A percentile compares a stretch with the other conserved stretches of the same genome.
Conservation (phyloP, 2,113 vertebrate genomes). For the Pyrgilauda ruficollis region DNA sequence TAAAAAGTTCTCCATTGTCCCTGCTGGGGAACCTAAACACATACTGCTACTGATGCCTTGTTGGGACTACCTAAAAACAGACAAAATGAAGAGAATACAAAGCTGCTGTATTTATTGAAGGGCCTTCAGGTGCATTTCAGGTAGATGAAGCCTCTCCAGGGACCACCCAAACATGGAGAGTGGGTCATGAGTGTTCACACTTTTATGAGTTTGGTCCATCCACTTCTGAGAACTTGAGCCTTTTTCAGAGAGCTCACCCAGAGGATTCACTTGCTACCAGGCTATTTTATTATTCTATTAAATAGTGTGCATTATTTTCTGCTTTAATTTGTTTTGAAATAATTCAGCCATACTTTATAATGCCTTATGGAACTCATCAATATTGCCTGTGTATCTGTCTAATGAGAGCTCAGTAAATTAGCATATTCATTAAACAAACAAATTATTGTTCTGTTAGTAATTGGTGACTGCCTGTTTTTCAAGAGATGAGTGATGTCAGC, state of each 20-base stretch:
- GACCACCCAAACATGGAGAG: not conserved
- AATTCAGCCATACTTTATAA: constrained; percentile 4
- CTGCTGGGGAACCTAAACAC: not conserved
- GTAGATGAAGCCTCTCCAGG: not conserved
- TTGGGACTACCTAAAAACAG: not conserved
- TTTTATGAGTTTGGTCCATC: too few relatives aligned
- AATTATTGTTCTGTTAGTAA: not conserved
- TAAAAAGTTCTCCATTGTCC: not conserved
- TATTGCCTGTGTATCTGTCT: not conserved
- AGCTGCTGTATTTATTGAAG: not conserved
- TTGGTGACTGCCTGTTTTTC: not conserved
- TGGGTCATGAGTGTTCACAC: not conserved
- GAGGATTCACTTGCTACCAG: not conserved
- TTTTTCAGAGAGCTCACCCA: not conserved
- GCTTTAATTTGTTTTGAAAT: constrained; percentile 15
- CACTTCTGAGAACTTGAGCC: not conserved
- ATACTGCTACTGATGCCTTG: not conserved
- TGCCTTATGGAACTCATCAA: constrained; percentile 8
- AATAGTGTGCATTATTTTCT: not conserved
- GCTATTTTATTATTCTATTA: not conserved
- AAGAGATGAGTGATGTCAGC: not conserved
- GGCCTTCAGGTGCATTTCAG: not conserved
- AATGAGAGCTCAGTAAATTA: constrained; percentile 13
- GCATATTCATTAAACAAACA: constrained; percentile 27
- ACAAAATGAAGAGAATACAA: not conserved